A percentile compares a stretch with the other conserved stretches of the same genome.
These are phyloP conservation scores for Dryobotodes eremita DNA, from an alignment of 2,888 invertebrate species.

Conservation along the genomic window DNA sequence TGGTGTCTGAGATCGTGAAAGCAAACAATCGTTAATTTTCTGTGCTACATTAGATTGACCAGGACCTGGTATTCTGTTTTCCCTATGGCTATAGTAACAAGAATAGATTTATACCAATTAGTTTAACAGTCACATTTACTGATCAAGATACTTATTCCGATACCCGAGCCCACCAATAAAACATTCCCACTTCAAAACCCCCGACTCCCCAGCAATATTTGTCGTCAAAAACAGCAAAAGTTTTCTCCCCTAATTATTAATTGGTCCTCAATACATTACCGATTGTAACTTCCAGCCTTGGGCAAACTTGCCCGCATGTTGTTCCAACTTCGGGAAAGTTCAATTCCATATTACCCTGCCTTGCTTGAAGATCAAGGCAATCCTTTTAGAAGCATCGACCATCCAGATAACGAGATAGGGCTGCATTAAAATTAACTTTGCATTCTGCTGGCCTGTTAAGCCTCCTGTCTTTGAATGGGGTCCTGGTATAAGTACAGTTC, in stretches of 20 bases:
- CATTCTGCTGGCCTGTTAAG: conserved; percentile 77
- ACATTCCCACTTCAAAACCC: conserved; percentile 19
- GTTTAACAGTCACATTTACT: background rate
- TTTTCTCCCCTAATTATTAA: conserved; percentile 60
- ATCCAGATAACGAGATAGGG: conserved; percentile 77
- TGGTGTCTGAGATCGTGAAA: too few species aligned
- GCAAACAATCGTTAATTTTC: too few species aligned
- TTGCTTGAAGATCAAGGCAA: conserved; percentile 67
- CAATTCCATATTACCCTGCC: conserved; percentile 68
- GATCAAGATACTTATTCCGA: conserved; percentile 27
- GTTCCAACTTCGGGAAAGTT: conserved; percentile 52
- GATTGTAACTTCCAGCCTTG: conserved; percentile 60
- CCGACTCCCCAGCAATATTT: conserved; percentile 53
- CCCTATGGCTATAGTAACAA: background rate
- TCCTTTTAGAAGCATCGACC: conserved; percentile 74
- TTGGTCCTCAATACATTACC: conserved; percentile 64
- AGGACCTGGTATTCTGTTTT: too few species aligned
- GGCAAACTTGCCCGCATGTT: conserved; percentile 56
- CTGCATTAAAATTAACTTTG: conserved; percentile 82
- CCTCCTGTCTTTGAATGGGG: conserved; percentile 72
- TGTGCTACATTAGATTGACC: too few species aligned
- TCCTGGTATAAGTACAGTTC: conserved; percentile 46
- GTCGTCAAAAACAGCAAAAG: conserved; percentile 59
- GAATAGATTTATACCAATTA: background rate
- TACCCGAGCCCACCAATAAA: conserved; percentile 4